Conservation (phyloP, 2,113 vertebrate species). For the Siniperca knerii region DNA sequence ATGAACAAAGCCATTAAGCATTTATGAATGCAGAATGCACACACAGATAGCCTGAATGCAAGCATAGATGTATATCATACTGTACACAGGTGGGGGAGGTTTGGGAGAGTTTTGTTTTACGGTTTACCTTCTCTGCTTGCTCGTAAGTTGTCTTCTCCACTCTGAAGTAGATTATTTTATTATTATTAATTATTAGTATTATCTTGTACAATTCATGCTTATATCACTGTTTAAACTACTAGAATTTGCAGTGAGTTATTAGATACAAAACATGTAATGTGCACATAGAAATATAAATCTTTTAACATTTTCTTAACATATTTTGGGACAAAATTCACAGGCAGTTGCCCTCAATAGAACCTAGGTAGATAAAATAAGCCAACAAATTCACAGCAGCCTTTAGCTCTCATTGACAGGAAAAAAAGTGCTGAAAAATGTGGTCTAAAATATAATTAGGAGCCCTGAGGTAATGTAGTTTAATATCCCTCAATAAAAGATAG, state of each 20-base stretch:
- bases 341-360: constrained; percentile 6
- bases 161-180: not conserved
- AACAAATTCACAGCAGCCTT: constrained; percentile 25
- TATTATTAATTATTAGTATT: not conserved
- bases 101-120: not conserved
- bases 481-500: constrained; percentile 54
- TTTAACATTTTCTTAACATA: not conserved
- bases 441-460: constrained; percentile 35
- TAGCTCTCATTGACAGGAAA: constrained; percentile 17
- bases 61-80: not conserved
- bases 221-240: not conserved
- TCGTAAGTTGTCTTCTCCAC: not conserved
- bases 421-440: constrained; percentile 16
- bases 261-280: not conserved
- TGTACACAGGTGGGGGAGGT: not conserved
- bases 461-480: constrained; percentile 58
- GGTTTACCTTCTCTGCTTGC: not conserved
- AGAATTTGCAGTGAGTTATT: not conserved
- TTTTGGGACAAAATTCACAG: not conserved
- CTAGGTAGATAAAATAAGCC: constrained; percentile 15
- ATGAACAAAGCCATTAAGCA: constrained; percentile 44
- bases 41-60: not conserved
- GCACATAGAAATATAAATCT: not conserved
- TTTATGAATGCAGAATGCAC: constrained; percentile 1
- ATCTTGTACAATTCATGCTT: not conserved